Evolutionary conservation across 2,113 vertebrate genomes (phyloP), one percentile per base, ranked within the genome.

Genomic region (Myrmecobius fasciatus): DNA sequence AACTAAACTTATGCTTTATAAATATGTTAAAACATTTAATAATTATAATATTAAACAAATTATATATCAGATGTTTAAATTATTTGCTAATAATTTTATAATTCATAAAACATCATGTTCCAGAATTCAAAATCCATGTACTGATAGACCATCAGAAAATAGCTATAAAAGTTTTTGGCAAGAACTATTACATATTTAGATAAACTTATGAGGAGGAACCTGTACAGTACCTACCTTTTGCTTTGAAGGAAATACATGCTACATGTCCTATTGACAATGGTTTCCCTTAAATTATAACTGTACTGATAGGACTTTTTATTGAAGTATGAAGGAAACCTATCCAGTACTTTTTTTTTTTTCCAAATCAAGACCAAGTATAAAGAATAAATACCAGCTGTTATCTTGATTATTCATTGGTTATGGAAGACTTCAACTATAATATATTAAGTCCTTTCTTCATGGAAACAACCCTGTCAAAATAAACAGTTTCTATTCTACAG

Each of bases 111-210:
- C 91, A 94, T 51, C n/a, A 25, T 89, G 3, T 90, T 5, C 83
- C 93, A 96, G 25, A 49, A 92, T 75, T 89, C 25, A 10, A 60
- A 91, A 94, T 95, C 90, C 28, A 95, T 94, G 48, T 91, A 67
- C n/a, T 43, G 20, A 83, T 43, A 83, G 36, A 88, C 49, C 43
- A 90, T 22, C 24, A 36, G 43, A 28, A 88, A 95, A 52, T 96
- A 92, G 60, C 93, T 96, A 96, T 31, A 53, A 52, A 92, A 95
- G 53, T 89, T 94, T 96, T 46, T 91, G 95, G 5, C n/a, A 43
- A 83, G 43, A 93, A 88, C 93, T 53, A 95, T 92, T 95, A 94
- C 91, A 93, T 83, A 92, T 92, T 93, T 96, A 94, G 89, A 94
- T 49, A 95, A 26, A 6, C 90, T 97, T 95, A 92, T 92, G 92